Evolutionary conservation across 2,888 invertebrate species (phyloP), one percentile per base, ranked within the genome.

Genomic region (Sclerodermus sp.): DNA sequence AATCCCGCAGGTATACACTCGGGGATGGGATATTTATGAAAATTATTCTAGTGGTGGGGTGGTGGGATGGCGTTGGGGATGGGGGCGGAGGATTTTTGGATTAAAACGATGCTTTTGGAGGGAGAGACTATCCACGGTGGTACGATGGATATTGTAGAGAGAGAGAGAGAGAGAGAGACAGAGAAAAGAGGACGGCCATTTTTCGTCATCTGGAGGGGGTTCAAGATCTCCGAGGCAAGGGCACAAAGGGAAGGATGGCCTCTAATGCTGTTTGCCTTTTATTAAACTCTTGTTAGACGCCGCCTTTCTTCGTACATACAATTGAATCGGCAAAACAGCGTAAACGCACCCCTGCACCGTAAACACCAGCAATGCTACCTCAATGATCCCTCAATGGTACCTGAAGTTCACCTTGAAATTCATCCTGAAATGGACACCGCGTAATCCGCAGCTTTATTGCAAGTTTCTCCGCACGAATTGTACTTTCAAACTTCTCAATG

Each of bases 291-390:
- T 76, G 77, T 77, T 77, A 77, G 71, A 73, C 66, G 73, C 69
- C 73, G 70, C 69, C 70, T 74, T 74, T 73, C 74, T 70, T 70
- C 67, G 38, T 14, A 6, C 17, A 66, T 71, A 74, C 77, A 75
- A 76, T 77, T 75, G 77, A 77, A 72, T 75, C 73, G 74, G 74
- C 76, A 75, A 76, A 77, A 77, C 71, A 73, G 73, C 76, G 75
- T 65, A 73, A 70, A 73, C 76, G 75, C 74, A 71, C 66, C 74
- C 62, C 40, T n/a, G 34, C 34, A 62, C 62, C 64, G 64, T 62
- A 64, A 64, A 64, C 63, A 64, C 59, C 57, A 64, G 55, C 54
- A 59, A 23, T 23, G 23, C 23, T 23, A 23, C 23, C 23, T 23
- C 23, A 23, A 23, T 23, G 3, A 3, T 23, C 4, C 23, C 23